A percentile compares a stretch with the other conserved stretches of the same genome.
Evolutionary conservation across 1,140 invertebrate genomes (phyloP).

Genomic region (Caenorhabditis remanei): DNA sequence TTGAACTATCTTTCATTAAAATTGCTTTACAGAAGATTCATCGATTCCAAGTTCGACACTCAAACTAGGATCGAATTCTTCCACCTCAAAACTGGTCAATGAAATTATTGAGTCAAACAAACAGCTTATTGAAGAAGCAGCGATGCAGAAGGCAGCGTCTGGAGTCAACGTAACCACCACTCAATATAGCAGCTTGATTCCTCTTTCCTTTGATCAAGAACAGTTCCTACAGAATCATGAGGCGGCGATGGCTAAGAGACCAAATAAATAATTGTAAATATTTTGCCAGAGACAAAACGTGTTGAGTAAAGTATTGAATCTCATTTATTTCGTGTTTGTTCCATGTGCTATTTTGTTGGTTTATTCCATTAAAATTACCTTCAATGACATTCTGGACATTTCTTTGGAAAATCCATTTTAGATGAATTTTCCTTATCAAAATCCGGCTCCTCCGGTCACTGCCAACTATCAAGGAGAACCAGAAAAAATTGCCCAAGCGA

Average conservation of each 20-base stretch:
- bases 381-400: no score
- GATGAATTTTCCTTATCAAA: not conserved
- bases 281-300: not conserved
- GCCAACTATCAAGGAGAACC: conserved; percentile 22
- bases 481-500: conserved; percentile 28
- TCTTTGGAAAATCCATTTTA: not conserved
- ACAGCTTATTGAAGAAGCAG: not conserved
- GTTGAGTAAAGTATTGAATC: not conserved
- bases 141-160: conserved; percentile 14
- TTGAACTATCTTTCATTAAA: not conserved
- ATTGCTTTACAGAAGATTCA: not conserved
- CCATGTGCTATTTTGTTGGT: no score
- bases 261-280: not conserved
- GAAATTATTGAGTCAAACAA: conserved; percentile 29
- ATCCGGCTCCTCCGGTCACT: not conserved
- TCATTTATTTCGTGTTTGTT: no score
- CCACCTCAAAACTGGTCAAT: not conserved
- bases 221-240: not conserved
- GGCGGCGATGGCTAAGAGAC: not conserved
- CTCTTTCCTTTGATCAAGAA: conserved; percentile 12
- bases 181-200: conserved; percentile 11
- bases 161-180: not conserved
- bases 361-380: no score
- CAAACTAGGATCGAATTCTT: not conserved
- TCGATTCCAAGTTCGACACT: not conserved